Evolutionary conservation across 2,888 invertebrate genomes (phyloP), one percentile per base, ranked within the genome.

Genomic region (Acrocyrtus sp.): DNA sequence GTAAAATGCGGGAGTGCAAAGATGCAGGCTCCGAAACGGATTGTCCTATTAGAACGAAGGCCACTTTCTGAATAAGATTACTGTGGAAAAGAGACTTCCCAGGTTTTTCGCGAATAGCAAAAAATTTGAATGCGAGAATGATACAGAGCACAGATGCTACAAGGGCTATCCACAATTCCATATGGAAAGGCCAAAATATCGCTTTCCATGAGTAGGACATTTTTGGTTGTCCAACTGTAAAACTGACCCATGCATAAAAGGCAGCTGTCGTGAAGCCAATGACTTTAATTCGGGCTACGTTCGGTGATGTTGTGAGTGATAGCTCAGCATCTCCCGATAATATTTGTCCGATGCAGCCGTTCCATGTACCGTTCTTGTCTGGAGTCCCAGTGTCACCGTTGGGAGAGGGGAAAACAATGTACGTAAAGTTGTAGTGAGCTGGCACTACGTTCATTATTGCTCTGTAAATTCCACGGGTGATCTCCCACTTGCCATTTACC

Each of bases 301-400:
- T 74, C 26, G 58, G 17, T 5, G 60, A 65, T 12, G 74, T 74
- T 17, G 65, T 60, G 4, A 61, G 15, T 3, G 65, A 22, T 0
- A 70, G 27, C 12, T 74, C 74, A 1, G 74, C 74, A 41, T 57
- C 26, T 1, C 58, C 58, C n/a, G 48, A 22, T 2, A 74, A 8
- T 1, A 74, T 15, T 24, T 74, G 63, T 8, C 68, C 68, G 6
- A 74, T 29, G n/a, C 62, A 68, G 0, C 74, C 74, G 19, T 41
- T 39, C 74, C 74, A 74, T 3, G 62, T 58, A 0, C 74, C 68
- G 41, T 74, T 68, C 17, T 39, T 26, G 12, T 50, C 4, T 21
- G 43, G 54, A 10, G n/a, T 12, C 0, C 73, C 73, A 5, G 61
- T 69, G 21, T 67, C 73, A n/a, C 74, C 74, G 12, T 53, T 61